Evolutionary conservation across 2,888 invertebrate genomes (phyloP), one percentile per base, ranked within the genome.

Genomic region (Hemaris fuciformis): DNA sequence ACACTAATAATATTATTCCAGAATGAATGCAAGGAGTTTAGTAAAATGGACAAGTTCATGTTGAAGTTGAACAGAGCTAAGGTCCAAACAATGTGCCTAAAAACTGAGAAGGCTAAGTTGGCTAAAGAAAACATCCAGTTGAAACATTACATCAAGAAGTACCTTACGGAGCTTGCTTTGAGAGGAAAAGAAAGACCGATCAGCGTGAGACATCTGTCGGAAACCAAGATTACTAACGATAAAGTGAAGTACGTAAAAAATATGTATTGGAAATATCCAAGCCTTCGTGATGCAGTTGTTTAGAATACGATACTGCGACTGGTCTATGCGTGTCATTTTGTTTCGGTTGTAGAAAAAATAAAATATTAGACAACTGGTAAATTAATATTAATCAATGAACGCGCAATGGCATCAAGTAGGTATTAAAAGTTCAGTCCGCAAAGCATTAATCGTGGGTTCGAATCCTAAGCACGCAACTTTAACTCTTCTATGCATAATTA

Each of bases 31-130:
- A 93, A 89, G 53, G 88, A 93, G 57, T 94, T 94, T 75, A 89
- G 89, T 13, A 94, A 94, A 78, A 87, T 97, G 90, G 95, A 95
- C 66, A 95, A 95, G 70, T 96, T 97, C 77, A 94, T 97, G 93
- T 67, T 90, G 3, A 93, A 92, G 83, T 74, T 85, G 15, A 93
- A 92, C 76, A 76, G 88, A 63, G 89, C 85, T 0, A 85, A 81
- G 62, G 88, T 93, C 0, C 92, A 93, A 61, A 83, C 86, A 0
- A 77, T 91, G 61, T 90, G 92, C 61, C 71, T 93, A 2, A 85
- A 71, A 67, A 78, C 86, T 0, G 93, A 93, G 66, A 89, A 89
- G 64, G 73, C 75, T 0, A 91, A 90, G 57, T 73, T 94, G 43
- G 80, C 91, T 5, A 87, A 91, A 59, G 95, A 96, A 77, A 97